Evolutionary conservation across 2,888 invertebrate species (phyloP), one percentile per base, ranked within the genome.

Genomic region (Mongoloraphidia duomilia): DNA sequence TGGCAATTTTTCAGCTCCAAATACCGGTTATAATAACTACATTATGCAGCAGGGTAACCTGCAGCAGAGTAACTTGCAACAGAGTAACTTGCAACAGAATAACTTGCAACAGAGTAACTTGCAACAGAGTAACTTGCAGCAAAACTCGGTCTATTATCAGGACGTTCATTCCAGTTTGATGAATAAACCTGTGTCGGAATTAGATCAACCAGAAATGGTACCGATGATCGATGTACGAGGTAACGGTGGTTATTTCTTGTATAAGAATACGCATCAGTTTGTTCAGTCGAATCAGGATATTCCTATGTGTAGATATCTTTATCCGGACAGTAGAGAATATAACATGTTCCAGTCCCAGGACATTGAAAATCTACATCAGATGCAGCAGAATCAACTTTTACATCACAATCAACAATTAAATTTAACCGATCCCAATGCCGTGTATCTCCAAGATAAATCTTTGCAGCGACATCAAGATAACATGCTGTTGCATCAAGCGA

Each of bases 381-480:
- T 41, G 12, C 49, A 46, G 36, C 45, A 40, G 33, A 49, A 38
- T 49, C 46, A 46, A 46, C 17, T 44, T 14, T 39, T 44, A 11
- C 26, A 26, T 26, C 26, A 26, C 26, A 26, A 26, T 26, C 17
- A 36, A 2, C 49, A 43, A 40, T 34, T 34, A 11, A 26, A 26
- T 26, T 33, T 44, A 13, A 38, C 34, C n/a, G 49, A 37, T 34
- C 17, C 33, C 10, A 49, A 45, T 14, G 41, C 38, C 14, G 11
- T 48, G 4, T 46, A 42, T n/a, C 41, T 50, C 4, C n/a, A 33
- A 13, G 14, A 42, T 26, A 41, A 39, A 8, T 35, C 49, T 8
- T 33, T 45, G 10, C 51, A 51, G 9, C 52, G 50, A 41, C 44
- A 41, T 13, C 46, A 49, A 33, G 44, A 49, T 34, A 45, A 52